phyloP scores from a whole-genome alignment of 2,888 invertebrate species.

The Petrolisthes manimaculis region DNA sequence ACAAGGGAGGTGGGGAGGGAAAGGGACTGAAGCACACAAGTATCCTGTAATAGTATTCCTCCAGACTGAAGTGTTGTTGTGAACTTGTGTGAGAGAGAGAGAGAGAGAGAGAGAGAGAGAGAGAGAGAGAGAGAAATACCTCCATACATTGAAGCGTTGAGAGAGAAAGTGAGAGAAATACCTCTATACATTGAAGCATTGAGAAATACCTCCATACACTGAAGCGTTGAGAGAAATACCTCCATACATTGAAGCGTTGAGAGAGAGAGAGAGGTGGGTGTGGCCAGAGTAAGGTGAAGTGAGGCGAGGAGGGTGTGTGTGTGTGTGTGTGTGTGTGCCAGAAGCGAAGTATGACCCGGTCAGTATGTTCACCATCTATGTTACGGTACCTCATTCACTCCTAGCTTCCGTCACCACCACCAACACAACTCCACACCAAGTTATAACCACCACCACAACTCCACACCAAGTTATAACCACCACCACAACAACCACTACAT shows the following conservation, averaged over 20 bases:
- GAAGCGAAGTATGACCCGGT: no score
- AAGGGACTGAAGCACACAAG: background rate
- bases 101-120: slow-evolving; percentile 19
- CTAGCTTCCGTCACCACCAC: no score
- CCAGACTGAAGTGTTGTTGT: background rate
- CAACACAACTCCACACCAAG: no score
- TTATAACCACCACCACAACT: no score
- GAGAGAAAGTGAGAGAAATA: slow-evolving; percentile 38
- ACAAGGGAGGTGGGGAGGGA: no score
- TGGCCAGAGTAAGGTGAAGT: slow-evolving; percentile 26
- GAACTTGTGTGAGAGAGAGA: background rate
- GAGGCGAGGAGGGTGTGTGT: background rate
- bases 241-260: background rate
- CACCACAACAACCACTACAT: no score
- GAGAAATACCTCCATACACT: background rate
- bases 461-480: no score
- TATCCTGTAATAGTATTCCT: background rate
- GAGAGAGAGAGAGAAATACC: slow-evolving; percentile 12
- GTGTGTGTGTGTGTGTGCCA: no score
- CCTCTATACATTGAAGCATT: background rate
- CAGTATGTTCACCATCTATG: no score
- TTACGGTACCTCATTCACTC: no score
- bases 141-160: background rate
- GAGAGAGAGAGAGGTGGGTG: slow-evolving; percentile 3
- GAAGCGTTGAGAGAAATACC: background rate